phyloP scores from a whole-genome alignment of 2,113 vertebrate species.

The Nesogale talazaci region DNA sequence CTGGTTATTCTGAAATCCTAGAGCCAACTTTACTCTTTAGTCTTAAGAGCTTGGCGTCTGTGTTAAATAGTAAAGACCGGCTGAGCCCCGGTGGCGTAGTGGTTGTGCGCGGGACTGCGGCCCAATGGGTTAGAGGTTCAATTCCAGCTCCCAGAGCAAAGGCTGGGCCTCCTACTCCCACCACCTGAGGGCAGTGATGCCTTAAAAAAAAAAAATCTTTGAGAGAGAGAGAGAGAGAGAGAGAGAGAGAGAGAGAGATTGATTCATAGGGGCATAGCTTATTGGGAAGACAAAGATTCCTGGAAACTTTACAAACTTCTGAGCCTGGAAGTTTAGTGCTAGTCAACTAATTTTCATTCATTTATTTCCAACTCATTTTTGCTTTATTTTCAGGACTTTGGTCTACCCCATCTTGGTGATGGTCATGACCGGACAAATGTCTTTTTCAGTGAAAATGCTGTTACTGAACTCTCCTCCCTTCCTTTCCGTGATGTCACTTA shows the following conservation, averaged over 20 bases:
- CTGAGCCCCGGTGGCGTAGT: no score
- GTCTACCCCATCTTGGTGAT: neutral
- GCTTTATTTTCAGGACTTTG: neutral
- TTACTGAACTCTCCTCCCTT: neutral
- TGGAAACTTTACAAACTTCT: no score
- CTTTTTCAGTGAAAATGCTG: neutral
- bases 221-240: no score
- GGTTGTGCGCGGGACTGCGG: fast-evolving
- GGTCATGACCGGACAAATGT: neutral
- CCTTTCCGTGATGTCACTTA: neutral
- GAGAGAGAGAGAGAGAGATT: no score
- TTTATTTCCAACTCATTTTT: neutral
- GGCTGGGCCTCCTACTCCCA: no score
- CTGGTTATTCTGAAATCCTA: neutral
- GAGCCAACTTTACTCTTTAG: neutral
- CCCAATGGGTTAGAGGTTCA: no score
- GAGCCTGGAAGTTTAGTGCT: neutral
- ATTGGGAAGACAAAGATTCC: neutral
- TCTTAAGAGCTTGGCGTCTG: neutral
- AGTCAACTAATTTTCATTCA: neutral
- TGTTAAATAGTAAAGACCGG: neutral
- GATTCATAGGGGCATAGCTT: neutral
- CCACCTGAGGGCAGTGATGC: no score
- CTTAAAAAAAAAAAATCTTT: no score
- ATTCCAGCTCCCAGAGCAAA: no score